Evolutionary conservation across 2,797 vertebrate species (phyloP), one percentile per base, ranked within the genome.

Genomic region (Babyrousa celebensis): DNA sequence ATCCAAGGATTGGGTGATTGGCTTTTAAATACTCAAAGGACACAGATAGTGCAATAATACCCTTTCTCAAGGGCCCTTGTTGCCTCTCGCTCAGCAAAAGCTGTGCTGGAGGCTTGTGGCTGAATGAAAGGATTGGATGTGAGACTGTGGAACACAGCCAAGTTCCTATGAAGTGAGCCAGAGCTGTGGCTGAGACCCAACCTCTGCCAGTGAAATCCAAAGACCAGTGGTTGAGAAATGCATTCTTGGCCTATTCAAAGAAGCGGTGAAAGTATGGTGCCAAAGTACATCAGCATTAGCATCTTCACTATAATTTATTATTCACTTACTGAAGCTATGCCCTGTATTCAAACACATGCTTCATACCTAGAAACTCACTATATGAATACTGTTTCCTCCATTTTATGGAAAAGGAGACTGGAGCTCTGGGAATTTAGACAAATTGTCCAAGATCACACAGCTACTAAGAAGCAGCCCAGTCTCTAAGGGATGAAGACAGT

Each of bases 121-220:
- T 7, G 82, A 90, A 88, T 60, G n/a, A 80, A 92, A 89, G 48
- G 29, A 88, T 15, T 88, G 1, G 4, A 78, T 92, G 62, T 71
- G 56, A 25, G 36, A 83, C 60, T 88, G 48, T 12, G 27, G n/a
- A 17, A 18, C 20, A 32, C 11, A 71, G 58, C 18, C 78, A 96
- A 84, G 94, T 96, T 94, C 88, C 92, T 92, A 89, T 92, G 52
- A 82, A 21, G 43, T 84, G 74, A 97, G 88, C 88, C 89, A 85
- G 23, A n/a, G 12, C 52, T 88, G 29, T 94, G 94, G 92, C 82
- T 92, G 60, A 95, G 85, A 87, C 54, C 27, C 54, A 92, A 32
- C 2, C 27, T 25, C 85, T 88, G 60, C 23, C 32, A 84, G 20
- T 60, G 65, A 60, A 92, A 95, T 85, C 70, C 65, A 92, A 85